Evolutionary conservation across 2,888 invertebrate species (phyloP).

Genomic region (Eupithecia insigniata): DNA sequence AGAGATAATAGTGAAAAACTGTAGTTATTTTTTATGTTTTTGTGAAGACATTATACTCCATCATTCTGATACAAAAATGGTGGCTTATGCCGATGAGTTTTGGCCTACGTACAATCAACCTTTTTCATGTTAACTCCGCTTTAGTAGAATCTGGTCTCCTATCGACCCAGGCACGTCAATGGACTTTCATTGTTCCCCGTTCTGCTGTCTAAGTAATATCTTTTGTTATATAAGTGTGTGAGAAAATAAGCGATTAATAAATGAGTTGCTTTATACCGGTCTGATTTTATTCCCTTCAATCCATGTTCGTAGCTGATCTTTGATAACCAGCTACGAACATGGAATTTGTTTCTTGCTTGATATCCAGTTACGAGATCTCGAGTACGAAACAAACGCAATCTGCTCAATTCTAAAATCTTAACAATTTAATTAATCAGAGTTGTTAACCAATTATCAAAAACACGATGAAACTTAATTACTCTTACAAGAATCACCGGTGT

Average conservation of each 20-base stretch:
- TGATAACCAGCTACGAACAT: too few relatives aligned
- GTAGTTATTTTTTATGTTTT: too few relatives aligned
- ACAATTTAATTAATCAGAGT: background rate
- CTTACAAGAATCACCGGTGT: background rate
- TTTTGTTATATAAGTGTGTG: constrained; percentile 17
- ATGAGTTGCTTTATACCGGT: constrained; percentile 8
- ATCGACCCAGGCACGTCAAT: constrained; percentile 21
- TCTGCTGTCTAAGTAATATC: constrained; percentile 28
- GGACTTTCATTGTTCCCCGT: constrained; percentile 28
- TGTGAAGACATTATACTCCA: background rate
- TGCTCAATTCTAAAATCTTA: background rate
- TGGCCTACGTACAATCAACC: background rate
- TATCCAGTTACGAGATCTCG: too few relatives aligned
- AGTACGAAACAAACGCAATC: background rate
- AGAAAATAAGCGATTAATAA: constrained; percentile 31
- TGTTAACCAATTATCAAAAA: background rate
- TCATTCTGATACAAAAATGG: background rate
- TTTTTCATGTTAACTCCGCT: background rate
- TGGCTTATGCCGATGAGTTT: background rate
- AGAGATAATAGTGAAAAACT: background rate
- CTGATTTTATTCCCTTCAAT: constrained; percentile 1
- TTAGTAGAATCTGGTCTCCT: constrained; percentile 3
- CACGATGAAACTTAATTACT: background rate
- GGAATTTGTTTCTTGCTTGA: too few relatives aligned
- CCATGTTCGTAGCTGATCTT: too few relatives aligned